Base-by-base conservation (phyloP, 2,113 vertebrate genomes). In the Empidonax traillii region DNA sequence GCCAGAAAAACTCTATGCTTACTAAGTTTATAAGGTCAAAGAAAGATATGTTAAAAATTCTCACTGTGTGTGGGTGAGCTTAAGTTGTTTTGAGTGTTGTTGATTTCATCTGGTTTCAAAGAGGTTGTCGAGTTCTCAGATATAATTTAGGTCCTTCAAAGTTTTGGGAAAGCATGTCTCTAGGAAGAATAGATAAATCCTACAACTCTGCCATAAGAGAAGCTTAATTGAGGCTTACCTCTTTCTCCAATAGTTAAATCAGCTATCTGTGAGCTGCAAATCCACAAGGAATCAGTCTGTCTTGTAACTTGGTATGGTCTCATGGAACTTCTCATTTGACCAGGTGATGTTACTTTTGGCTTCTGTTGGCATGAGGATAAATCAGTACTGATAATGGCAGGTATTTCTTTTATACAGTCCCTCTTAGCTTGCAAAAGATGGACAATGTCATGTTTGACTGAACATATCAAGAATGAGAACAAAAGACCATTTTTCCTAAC, bases 21-120 rank as follows among this genome's bases (percentile, higher is more conserved):
- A 81, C 31, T 23, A 55, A 61, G 14, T 62, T 89, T 69, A 20
- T 66, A 56, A 89, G 77, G 92, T 68, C 66, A 79, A 66, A 62
- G 77, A 81, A 86, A 87, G 77, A 82, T 28, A n/a, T 10, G 52
- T 89, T 93, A 89, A 94, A 96, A 96, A 94, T 72, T 87, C 69
- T 39, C 0, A 1, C 13, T 37, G 8, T 68, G 20, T 53, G 87
- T 94, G 73, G 87, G 69, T 52, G 61, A 4, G 4, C 44, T 82
- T 24, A 56, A 66, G 52, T 81, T 21, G 16, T 67, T 93, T 75
- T 79, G 61, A 89, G 44, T 0, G 6, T 47, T 92, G 75, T 87
- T 82, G 69, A 75, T 82, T 93, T 94, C 33, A 44, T 20, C 35
- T 52, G 14, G 9, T 87, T 91, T 93, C 44, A 87, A 85, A 2